Percentiles rank a stretch among this genome's conserved stretches.
Conservation (phyloP, 2,888 invertebrate species). For the Cataglyphis altisquamis region DNA sequence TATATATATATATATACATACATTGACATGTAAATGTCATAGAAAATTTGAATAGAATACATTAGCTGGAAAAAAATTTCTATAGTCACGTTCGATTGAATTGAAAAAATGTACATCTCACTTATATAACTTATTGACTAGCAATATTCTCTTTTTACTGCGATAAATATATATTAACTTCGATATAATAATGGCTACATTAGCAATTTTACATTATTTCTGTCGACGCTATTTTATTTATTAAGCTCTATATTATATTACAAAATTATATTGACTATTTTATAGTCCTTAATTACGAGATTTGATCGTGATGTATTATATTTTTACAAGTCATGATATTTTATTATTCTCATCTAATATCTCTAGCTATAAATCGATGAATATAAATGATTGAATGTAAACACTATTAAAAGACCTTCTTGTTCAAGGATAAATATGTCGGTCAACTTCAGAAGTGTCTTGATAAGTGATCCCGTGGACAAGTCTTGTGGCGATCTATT, state of each 20-base stretch:
- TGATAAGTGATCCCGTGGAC: conserved; percentile 98
- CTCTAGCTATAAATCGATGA: not conserved
- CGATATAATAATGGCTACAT: not conserved
- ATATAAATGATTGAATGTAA: not conserved
- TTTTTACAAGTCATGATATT: not conserved
- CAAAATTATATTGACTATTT: not conserved
- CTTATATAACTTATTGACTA: conserved; percentile 31
- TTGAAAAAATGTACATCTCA: not conserved
- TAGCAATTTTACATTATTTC: not conserved
- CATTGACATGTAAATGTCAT: not conserved
- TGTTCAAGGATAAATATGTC: conserved; percentile 80
- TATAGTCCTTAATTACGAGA: not conserved
- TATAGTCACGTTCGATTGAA: not conserved
- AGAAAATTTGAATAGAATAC: not conserved
- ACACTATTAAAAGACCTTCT: conserved; percentile 37
- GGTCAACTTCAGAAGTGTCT: conserved; percentile 90
- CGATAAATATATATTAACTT: not conserved
- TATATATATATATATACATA: not conserved
- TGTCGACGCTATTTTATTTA: conserved; percentile 1
- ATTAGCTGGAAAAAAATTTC: not conserved
- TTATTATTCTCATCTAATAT: not conserved
- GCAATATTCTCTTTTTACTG: not conserved
- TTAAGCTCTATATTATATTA: not conserved
- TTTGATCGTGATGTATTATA: not conserved
- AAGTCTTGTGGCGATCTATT: conserved; percentile 94